Evolutionary conservation across 2,113 vertebrate species (phyloP).

Genomic region (Myrmecobius fasciatus): DNA sequence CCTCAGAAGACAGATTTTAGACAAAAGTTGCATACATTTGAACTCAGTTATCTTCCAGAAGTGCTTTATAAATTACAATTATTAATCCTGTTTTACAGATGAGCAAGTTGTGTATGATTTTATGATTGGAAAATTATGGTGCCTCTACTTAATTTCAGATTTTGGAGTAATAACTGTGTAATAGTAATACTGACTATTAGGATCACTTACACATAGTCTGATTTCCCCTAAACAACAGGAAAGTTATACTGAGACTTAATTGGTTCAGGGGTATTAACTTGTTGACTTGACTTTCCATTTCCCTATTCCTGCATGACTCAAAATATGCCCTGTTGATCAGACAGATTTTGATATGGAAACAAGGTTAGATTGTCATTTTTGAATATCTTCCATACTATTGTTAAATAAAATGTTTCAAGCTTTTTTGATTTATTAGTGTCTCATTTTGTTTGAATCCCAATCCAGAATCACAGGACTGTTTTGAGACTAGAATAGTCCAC

Average conservation of each 20-base stretch:
- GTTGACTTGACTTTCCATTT: neutral
- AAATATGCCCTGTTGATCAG: neutral
- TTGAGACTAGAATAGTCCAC: neutral
- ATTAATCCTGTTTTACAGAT: neutral
- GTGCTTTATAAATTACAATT: neutral
- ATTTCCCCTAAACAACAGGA: neutral
- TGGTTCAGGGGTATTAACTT: neutral
- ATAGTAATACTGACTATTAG: neutral
- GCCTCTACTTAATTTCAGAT: neutral
- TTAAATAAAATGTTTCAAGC: neutral
- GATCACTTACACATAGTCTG: neutral
- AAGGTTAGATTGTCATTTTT: neutral
- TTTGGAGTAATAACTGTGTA: neutral
- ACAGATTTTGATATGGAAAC: neutral
- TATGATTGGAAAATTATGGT: neutral
- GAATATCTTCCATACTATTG: neutral
- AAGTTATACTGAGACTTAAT: neutral
- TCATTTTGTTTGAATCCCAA: neutral
- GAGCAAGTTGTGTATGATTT: neutral
- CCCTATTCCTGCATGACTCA: neutral
- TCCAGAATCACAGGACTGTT: neutral
- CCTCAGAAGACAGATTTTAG: neutral
- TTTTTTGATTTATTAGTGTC: neutral
- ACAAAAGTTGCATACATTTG: no score
- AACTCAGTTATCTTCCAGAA: neutral